These are phyloP conservation scores for Latrodectus elegans DNA, from an alignment of 2,888 invertebrate species.

Conservation along the genomic window DNA sequence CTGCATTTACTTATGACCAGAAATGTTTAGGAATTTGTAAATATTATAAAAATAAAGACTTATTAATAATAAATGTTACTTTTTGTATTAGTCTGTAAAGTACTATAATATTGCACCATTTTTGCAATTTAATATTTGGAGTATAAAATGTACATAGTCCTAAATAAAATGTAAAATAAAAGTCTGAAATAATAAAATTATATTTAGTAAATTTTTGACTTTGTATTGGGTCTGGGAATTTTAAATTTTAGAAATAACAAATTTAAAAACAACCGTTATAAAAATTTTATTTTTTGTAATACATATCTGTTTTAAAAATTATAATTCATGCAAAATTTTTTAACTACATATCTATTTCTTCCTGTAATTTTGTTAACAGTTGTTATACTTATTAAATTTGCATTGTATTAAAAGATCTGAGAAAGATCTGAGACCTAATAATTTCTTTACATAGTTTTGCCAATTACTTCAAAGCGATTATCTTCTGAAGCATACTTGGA, in stretches of 20 bases:
- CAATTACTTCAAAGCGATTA: conserved; percentile 71
- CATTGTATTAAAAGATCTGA: not conserved
- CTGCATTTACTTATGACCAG: too few relatives aligned
- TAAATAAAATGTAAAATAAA: not conserved
- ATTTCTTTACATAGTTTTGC: conserved; percentile 72
- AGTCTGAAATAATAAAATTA: too few relatives aligned
- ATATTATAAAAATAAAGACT: too few relatives aligned
- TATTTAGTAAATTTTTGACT: too few relatives aligned
- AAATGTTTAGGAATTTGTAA: too few relatives aligned
- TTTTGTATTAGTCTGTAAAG: too few relatives aligned
- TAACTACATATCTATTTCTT: not conserved
- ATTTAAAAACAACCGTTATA: not conserved
- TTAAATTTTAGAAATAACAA: too few relatives aligned
- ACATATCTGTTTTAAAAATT: not conserved
- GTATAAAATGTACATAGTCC: too few relatives aligned
- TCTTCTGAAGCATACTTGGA: conserved; percentile 81
- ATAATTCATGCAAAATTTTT: not conserved
- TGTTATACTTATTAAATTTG: not conserved
- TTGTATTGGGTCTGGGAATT: too few relatives aligned
- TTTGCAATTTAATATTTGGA: too few relatives aligned
- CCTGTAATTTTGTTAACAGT: not conserved
- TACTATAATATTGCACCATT: too few relatives aligned
- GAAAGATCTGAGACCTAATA: not conserved
- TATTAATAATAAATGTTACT: too few relatives aligned
- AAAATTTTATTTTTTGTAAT: not conserved